A percentile compares a stretch with the other conserved stretches of the same genome.
Evolutionary conservation across 2,113 vertebrate species (phyloP).

Genomic region (Tenebrosternarchus preto): DNA sequence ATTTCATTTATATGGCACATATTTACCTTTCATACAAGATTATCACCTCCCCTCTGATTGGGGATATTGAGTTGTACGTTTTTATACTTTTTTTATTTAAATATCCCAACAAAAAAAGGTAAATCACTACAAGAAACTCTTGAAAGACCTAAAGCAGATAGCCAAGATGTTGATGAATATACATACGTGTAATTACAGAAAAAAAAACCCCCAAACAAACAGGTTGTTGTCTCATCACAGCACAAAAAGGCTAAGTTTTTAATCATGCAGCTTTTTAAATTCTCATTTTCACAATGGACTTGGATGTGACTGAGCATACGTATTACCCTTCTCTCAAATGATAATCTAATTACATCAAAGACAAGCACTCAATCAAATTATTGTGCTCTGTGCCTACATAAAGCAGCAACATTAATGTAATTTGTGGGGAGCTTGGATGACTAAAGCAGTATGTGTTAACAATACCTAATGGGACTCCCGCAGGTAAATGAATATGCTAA

Average conservation of each 20-base stretch:
- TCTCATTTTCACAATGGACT: constrained; percentile 73
- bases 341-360: constrained; percentile 88
- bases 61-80: not conserved
- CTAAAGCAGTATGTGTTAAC: constrained; percentile 88
- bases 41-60: constrained; percentile 1
- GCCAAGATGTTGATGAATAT: not conserved
- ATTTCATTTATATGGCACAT: constrained; percentile 47
- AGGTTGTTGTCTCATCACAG: not conserved
- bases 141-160: constrained; percentile 15
- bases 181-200: not conserved
- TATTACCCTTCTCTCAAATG: constrained; percentile 78
- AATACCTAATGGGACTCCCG: constrained; percentile 88
- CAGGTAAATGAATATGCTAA: constrained; percentile 93
- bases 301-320: constrained; percentile 78
- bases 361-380: constrained; percentile 87
- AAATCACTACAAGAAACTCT: not conserved
- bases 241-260: constrained; percentile 42
- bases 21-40: constrained; percentile 37
- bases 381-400: constrained; percentile 88
- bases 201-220: constrained; percentile 6
- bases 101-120: constrained; percentile 28
- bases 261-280: constrained; percentile 14
- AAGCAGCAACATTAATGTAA: constrained; percentile 81
- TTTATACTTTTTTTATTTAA: not conserved
- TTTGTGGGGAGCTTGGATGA: constrained; percentile 85